phyloP scores from a whole-genome alignment of 1,140 invertebrate genomes.

The Drosophila navojoa region DNA sequence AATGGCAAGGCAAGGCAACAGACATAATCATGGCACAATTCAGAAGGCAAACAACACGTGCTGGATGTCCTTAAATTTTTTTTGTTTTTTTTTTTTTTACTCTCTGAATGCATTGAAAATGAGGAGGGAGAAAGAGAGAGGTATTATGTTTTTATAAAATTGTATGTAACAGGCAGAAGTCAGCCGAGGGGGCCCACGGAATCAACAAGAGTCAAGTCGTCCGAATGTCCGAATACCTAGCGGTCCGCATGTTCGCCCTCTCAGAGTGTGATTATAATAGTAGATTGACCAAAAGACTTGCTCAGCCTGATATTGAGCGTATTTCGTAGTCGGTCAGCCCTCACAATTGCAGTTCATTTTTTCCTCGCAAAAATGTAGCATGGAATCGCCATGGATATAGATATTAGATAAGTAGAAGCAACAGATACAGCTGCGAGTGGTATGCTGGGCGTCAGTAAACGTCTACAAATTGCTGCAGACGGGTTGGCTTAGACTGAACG shows the following conservation, averaged over 20 bases:
- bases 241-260: too few relatives aligned
- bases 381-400: conserved; percentile 35
- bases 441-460: conserved; percentile 42
- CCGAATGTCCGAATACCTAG: too few relatives aligned
- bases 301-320: too few relatives aligned
- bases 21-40: conserved; percentile 68
- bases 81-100: conserved; percentile 9
- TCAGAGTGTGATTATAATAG: too few relatives aligned
- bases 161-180: too few relatives aligned
- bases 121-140: too few relatives aligned
- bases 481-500: conserved; percentile 34
- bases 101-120: too few relatives aligned
- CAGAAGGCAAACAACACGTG: conserved; percentile 73
- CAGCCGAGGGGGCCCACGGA: too few relatives aligned
- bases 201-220: too few relatives aligned
- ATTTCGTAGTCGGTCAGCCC: too few relatives aligned
- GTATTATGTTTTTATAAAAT: too few relatives aligned
- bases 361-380: neutral
- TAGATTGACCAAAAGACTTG: too few relatives aligned
- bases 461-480: conserved; percentile 76
- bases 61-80: conserved; percentile 37
- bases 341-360: neutral
- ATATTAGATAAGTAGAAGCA: conserved; percentile 47
- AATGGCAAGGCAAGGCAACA: neutral
- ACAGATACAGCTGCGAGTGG: conserved; percentile 49